Conservation (phyloP, 2,113 vertebrate genomes). For the Australoheros scitulus region DNA sequence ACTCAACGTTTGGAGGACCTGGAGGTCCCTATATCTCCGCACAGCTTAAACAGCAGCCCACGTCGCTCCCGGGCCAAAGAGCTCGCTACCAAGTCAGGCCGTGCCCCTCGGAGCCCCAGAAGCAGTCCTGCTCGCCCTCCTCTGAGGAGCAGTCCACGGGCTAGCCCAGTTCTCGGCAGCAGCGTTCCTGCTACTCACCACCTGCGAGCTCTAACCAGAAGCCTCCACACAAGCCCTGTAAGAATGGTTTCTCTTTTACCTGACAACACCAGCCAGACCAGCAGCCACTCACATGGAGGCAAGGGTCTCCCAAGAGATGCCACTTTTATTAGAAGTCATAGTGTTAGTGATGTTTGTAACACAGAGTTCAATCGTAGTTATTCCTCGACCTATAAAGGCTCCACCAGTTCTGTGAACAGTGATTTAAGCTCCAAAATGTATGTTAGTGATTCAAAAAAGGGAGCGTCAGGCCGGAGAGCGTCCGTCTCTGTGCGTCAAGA, state of each 20-base stretch:
- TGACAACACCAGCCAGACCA: slow-evolving; percentile 15
- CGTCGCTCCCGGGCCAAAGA: slow-evolving; percentile 79
- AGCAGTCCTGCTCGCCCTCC: slow-evolving; percentile 73
- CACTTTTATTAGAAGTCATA: slow-evolving; percentile 73
- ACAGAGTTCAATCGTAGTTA: not conserved
- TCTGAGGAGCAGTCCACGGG: slow-evolving; percentile 70
- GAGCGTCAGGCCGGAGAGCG: slow-evolving; percentile 26
- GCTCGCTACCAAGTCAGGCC: slow-evolving; percentile 76
- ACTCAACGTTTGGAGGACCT: slow-evolving; percentile 83
- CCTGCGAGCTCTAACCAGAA: slow-evolving; percentile 70
- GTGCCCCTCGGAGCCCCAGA: slow-evolving; percentile 74
- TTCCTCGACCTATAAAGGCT: slow-evolving; percentile 20
- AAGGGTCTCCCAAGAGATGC: slow-evolving; percentile 64
- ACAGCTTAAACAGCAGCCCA: slow-evolving; percentile 77
- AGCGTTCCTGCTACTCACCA: slow-evolving; percentile 65
- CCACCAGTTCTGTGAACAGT: slow-evolving; percentile 44
- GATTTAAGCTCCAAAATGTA: slow-evolving; percentile 37
- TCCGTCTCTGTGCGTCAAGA: slow-evolving; percentile 65
- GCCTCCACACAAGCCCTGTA: slow-evolving; percentile 81
- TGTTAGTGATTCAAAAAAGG: slow-evolving; percentile 21
- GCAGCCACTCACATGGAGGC: slow-evolving; percentile 21
- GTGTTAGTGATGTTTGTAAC: slow-evolving; percentile 62
- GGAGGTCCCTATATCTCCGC: slow-evolving; percentile 81
- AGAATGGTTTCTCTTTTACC: slow-evolving; percentile 68
- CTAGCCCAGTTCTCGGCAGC: slow-evolving; percentile 69